Percentiles rank a stretch among this genome's conserved stretches.
These are phyloP conservation scores for Ectemnius continuus DNA, from an alignment of 2,888 invertebrate genomes.

Conservation along the genomic window DNA sequence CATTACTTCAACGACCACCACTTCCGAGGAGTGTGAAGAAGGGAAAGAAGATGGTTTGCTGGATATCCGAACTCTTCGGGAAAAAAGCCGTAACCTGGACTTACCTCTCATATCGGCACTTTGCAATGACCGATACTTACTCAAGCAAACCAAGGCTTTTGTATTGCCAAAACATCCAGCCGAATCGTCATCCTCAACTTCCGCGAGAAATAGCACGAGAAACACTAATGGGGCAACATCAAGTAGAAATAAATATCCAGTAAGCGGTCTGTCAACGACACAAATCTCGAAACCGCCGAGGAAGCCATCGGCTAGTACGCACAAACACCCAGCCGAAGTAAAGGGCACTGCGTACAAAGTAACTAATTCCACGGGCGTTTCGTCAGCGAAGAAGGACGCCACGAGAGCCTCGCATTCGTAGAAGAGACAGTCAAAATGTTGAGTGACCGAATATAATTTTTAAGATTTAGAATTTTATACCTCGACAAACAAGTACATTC, in stretches of 20 bases:
- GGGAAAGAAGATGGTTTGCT: conserved; percentile 77
- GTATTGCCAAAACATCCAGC: conserved; percentile 86
- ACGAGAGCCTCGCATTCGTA: conserved; percentile 74
- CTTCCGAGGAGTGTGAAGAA: conserved; percentile 48
- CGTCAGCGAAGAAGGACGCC: conserved; percentile 69
- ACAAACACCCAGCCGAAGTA: conserved; percentile 89
- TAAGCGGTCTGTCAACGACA: conserved; percentile 82
- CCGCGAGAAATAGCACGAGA: conserved; percentile 53
- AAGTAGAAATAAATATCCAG: conserved; percentile 83
- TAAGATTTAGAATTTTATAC: conserved; percentile 38
- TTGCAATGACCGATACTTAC: conserved; percentile 93
- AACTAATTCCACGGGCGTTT: conserved; percentile 49
- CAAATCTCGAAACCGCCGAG: conserved; percentile 81
- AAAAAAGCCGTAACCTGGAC: conserved; percentile 93
- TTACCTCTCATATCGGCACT: conserved; percentile 94
- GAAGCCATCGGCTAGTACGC: conserved; percentile 80
- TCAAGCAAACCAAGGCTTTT: conserved; percentile 93
- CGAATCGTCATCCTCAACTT: conserved; percentile 60
- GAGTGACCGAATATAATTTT: conserved; percentile 10
- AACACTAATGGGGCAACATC: conserved; percentile 56
- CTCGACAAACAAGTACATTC: conserved; percentile 53
- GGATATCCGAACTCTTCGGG: conserved; percentile 90
- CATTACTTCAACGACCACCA: neutral
- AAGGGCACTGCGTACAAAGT: conserved; percentile 60
- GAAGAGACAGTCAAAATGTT: conserved; percentile 24